A percentile compares a stretch with the other conserved stretches of the same genome.
phyloP scores from a whole-genome alignment of 2,888 invertebrate species.

The Agonopterix arenella region DNA sequence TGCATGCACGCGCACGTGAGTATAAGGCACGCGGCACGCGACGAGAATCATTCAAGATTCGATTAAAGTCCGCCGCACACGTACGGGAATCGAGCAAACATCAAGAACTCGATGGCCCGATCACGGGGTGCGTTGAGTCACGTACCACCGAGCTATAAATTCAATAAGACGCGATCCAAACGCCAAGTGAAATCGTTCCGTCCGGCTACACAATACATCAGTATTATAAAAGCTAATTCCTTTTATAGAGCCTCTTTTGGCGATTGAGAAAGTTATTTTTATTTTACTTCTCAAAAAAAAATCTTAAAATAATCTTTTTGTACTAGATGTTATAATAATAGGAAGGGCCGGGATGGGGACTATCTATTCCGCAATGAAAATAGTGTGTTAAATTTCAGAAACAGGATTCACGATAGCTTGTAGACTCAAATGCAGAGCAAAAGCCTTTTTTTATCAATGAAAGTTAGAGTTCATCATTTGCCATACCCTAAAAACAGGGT shows the following conservation, averaged over 20 bases:
- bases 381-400: too few relatives aligned
- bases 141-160: constrained; percentile 54
- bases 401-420: too few relatives aligned
- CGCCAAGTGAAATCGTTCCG: constrained; percentile 43
- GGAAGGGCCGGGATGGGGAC: too few relatives aligned
- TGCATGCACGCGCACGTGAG: constrained; percentile 23
- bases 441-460: too few relatives aligned
- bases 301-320: too few relatives aligned
- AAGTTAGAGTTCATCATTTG: too few relatives aligned
- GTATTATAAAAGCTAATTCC: constrained; percentile 13
- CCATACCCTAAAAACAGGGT: too few relatives aligned
- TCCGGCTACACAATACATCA: constrained; percentile 26
- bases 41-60: constrained; percentile 53
- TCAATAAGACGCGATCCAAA: constrained; percentile 60
- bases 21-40: constrained; percentile 22
- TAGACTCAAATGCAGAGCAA: too few relatives aligned
- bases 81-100: constrained; percentile 57
- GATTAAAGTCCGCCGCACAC: constrained; percentile 58
- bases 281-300: too few relatives aligned
- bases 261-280: not conserved
- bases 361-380: too few relatives aligned
- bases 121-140: constrained; percentile 41
- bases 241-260: constrained; percentile 7
- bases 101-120: constrained; percentile 47
- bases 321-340: too few relatives aligned